A percentile compares a stretch with the other conserved stretches of the same genome.
Conservation (phyloP, 2,888 invertebrate genomes). For the Dryocosmus kuriphilus region DNA sequence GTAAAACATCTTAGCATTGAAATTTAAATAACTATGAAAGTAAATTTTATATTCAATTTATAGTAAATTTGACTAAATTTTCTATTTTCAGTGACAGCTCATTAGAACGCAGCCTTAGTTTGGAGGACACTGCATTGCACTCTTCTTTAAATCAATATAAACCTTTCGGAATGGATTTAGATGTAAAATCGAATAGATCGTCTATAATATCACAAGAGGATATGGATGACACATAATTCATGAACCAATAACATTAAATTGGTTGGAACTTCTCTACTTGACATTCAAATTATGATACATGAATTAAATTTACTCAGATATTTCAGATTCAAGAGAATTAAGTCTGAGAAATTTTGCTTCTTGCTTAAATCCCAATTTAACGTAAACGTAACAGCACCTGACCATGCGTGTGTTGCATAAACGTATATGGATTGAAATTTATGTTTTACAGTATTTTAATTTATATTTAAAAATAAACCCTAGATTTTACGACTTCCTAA, state of each 20-base stretch:
- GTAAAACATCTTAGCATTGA: too few species aligned
- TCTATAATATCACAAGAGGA: conserved; percentile 80
- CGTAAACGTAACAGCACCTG: too few species aligned
- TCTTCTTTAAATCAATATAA: conserved; percentile 76
- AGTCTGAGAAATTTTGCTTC: not conserved
- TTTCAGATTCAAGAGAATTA: not conserved
- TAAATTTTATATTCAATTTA: conserved; percentile 43
- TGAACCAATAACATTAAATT: conserved; percentile 39
- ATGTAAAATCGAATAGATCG: conserved; percentile 81
- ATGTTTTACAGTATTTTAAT: too few species aligned
- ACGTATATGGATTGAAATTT: too few species aligned
- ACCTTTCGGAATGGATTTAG: conserved; percentile 83
- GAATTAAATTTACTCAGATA: conserved; percentile 32
- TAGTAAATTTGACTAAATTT: not conserved
- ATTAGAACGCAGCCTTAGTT: conserved; percentile 80
- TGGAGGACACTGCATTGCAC: conserved; percentile 70
- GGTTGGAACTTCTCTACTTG: not conserved
- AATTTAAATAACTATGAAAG: too few species aligned
- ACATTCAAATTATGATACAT: not conserved
- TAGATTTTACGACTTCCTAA: too few species aligned
- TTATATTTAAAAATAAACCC: too few species aligned
- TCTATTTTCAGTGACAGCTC: conserved; percentile 74
- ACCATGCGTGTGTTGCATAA: too few species aligned
- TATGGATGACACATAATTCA: conserved; percentile 65
- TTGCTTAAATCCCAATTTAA: too few species aligned